phyloP scores from a whole-genome alignment of 2,888 invertebrate species.

The Drosophila maculinotata region DNA sequence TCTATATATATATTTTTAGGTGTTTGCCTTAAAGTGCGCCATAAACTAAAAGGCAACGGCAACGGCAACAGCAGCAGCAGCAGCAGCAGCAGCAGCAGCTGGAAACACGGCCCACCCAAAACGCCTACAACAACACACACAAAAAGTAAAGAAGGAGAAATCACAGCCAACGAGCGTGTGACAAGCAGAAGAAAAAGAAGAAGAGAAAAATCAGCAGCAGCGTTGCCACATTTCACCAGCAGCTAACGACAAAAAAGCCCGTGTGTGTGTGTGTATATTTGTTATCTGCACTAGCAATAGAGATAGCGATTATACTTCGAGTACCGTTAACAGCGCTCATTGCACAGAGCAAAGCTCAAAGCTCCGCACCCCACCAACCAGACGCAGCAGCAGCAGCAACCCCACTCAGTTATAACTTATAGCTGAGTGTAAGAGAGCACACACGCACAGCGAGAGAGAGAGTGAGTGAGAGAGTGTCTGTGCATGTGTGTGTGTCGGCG shows the following conservation, averaged over 20 bases:
- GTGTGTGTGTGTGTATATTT: conserved; percentile 13
- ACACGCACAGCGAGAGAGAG: conserved; percentile 4
- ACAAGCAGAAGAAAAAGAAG: conserved; percentile 32
- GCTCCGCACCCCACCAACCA: conserved; percentile 27
- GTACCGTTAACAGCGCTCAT: conserved; percentile 65
- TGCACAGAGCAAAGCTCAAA: conserved; percentile 59
- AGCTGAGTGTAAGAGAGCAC: conserved; percentile 44
- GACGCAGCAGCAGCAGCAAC: conserved; percentile 7
- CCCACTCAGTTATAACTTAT: conserved; percentile 29
- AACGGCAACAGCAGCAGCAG: conserved; percentile 29
- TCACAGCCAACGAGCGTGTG: conserved; percentile 56
- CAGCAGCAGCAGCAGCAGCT: conserved; percentile 42
- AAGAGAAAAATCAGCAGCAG: conserved; percentile 25
- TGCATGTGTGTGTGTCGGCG: conserved; percentile 12
- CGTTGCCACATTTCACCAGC: conserved; percentile 71
- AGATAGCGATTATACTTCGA: conserved; percentile 63
- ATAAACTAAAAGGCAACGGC: conserved; percentile 70
- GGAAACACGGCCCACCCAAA: conserved; percentile 68
- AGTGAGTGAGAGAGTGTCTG: conserved; percentile 11
- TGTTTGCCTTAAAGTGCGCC: conserved; percentile 78
- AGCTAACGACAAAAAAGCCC: conserved; percentile 23
- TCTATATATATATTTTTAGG: conserved; percentile 61
- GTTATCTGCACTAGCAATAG: conserved; percentile 54
- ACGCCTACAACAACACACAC: conserved; percentile 62
- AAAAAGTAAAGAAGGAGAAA: conserved; percentile 53